Conservation (phyloP, 2,797 vertebrate species). For the Tokudaia tokunoshimensis region DNA sequence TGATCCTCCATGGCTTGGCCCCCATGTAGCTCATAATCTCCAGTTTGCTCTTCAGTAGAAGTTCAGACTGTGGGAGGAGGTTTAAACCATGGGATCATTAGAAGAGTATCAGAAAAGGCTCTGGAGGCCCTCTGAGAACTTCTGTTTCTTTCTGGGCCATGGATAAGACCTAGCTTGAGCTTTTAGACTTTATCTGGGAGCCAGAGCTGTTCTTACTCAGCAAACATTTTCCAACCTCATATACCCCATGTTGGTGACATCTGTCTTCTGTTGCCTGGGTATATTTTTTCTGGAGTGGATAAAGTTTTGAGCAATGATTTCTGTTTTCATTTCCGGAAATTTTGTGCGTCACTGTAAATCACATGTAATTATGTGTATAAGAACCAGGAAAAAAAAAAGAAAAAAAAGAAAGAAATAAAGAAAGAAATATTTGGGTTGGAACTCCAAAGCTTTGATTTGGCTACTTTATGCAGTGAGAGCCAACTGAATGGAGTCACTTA, state of each 20-base stretch:
- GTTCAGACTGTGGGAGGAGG: neutral
- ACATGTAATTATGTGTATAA: conserved; percentile 87
- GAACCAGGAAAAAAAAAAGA: conserved; percentile 71
- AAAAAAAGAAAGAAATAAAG: conserved; percentile 59
- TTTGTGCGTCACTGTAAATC: conserved; percentile 88
- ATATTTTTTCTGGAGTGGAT: conserved; percentile 86
- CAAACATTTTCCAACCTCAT: conserved; percentile 82
- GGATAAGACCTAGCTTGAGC: conserved; percentile 81
- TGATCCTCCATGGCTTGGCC: neutral
- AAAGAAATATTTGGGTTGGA: conserved; percentile 88
- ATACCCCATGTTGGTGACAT: conserved; percentile 82
- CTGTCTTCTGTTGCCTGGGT: conserved; percentile 76
- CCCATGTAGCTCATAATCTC: neutral
- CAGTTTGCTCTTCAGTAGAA: conserved; percentile 4
- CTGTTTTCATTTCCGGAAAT: conserved; percentile 86
- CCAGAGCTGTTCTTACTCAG: conserved; percentile 79
- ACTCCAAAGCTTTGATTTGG: conserved; percentile 85
- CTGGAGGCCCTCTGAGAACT: conserved; percentile 75
- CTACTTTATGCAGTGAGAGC: conserved; percentile 78
- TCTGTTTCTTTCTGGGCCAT: conserved; percentile 79
- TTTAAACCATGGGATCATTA: conserved; percentile 53
- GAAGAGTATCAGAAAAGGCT: conserved; percentile 39
- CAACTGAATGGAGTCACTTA: conserved; percentile 83
- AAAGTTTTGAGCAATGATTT: conserved; percentile 85
- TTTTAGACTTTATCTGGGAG: conserved; percentile 80